Evolutionary conservation across 37 sponge, comb jelly and placozoan genomes (phyloP).

Genomic region (Dysidea cf. avara): DNA sequence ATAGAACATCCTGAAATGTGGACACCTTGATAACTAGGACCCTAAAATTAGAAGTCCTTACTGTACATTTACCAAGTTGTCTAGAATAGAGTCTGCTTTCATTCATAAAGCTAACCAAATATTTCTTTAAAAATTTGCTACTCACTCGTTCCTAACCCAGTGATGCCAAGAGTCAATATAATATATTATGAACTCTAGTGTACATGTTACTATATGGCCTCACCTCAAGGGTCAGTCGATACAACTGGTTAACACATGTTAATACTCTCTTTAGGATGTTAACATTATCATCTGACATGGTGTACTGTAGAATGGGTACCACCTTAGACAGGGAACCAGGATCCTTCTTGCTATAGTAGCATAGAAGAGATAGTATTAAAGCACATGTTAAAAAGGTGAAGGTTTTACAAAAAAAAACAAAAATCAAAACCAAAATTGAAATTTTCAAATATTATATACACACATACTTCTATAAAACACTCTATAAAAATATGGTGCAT

Average conservation of each 20-base stretch:
- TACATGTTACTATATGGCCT: background rate
- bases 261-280: slow-evolving; percentile 63
- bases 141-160: no score
- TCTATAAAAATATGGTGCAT: no score
- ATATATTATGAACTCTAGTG: no score
- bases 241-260: slow-evolving; percentile 47
- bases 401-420: background rate
- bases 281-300: slow-evolving; percentile 53
- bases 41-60: no score
- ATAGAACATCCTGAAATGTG: no score
- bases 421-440: background rate
- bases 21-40: no score
- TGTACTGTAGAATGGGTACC: slow-evolving; percentile 57
- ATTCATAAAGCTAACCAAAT: no score
- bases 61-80: no score
- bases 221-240: slow-evolving; percentile 61
- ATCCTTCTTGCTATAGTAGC: slow-evolving; percentile 55
- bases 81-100: no score
- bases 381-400: background rate
- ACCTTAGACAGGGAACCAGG: slow-evolving; percentile 41
- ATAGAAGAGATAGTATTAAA: background rate
- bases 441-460: background rate
- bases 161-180: no score
- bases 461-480: no score
- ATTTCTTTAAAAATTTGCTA: no score